phyloP scores from a whole-genome alignment of 2,888 invertebrate genomes.

The Parasteatoda lunata region DNA sequence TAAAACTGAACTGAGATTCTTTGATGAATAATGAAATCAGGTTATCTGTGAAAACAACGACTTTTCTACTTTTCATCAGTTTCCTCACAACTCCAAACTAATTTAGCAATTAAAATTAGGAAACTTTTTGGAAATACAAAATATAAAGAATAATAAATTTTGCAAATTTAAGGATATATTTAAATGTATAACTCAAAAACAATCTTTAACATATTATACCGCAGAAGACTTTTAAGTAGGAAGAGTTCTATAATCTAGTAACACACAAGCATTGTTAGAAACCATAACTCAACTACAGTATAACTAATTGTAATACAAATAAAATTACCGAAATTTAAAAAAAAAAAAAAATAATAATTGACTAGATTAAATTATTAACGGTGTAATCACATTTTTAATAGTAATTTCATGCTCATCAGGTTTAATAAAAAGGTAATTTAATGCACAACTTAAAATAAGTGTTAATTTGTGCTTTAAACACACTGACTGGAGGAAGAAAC shows the following conservation, averaged over 20 bases:
- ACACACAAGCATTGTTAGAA: too few relatives aligned
- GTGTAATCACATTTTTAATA: not conserved
- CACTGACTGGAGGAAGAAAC: not conserved
- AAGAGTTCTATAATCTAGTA: not conserved
- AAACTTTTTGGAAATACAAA: too few relatives aligned
- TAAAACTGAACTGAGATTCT: too few relatives aligned
- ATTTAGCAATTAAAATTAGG: too few relatives aligned
- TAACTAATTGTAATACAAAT: not conserved
- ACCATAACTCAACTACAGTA: not conserved
- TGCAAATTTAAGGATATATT: too few relatives aligned
- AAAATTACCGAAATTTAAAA: not conserved
- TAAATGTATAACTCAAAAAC: too few relatives aligned
- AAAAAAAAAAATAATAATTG: not conserved
- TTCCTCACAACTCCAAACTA: too few relatives aligned
- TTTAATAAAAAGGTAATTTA: not conserved
- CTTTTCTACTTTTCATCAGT: too few relatives aligned
- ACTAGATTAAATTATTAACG: not conserved
- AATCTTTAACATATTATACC: not conserved
- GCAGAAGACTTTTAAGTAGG: not conserved
- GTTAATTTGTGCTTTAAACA: not conserved
- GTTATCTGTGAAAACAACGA: too few relatives aligned
- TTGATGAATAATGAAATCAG: too few relatives aligned
- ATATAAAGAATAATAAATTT: too few relatives aligned
- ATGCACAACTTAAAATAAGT: not conserved
- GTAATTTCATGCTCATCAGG: not conserved